These are phyloP conservation scores for Pseudomyrmex concolor DNA, from an alignment of 1,140 invertebrate species.

Conservation along the genomic window DNA sequence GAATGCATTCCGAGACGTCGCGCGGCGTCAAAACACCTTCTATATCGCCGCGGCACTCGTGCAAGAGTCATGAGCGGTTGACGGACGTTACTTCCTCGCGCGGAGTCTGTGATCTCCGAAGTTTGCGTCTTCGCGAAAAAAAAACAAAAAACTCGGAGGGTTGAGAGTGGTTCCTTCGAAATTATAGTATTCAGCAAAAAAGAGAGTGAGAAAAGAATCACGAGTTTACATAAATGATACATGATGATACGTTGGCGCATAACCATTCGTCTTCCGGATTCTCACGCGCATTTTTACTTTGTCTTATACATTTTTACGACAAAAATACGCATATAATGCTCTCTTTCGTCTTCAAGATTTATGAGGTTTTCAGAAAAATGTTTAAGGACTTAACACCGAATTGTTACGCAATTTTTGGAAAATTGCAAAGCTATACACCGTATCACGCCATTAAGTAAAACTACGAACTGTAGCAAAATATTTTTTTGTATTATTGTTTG, in stretches of 20 bases:
- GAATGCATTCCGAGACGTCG: constrained; percentile 37
- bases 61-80: constrained; percentile 8
- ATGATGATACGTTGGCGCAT: not conserved
- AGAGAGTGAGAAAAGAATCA: not conserved
- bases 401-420: too few relatives aligned
- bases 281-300: not conserved
- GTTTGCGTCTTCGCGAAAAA: not conserved
- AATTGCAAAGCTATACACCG: too few relatives aligned
- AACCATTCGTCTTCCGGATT: not conserved
- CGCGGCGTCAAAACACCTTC: constrained; percentile 9
- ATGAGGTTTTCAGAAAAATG: not conserved
- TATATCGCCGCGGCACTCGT: not conserved
- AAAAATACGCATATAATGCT: not conserved
- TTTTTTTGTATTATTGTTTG: not conserved
- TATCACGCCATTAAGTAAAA: too few relatives aligned
- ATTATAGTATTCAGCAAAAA: constrained; percentile 20
- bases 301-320: not conserved
- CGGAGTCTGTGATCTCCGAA: not conserved
- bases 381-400: too few relatives aligned
- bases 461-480: not conserved
- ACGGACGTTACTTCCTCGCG: not conserved
- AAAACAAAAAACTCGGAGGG: too few relatives aligned
- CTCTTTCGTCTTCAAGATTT: not conserved
- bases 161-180: not conserved
- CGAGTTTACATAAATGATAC: not conserved